phyloP scores from a whole-genome alignment of 2,797 vertebrate genomes.

The Sitta carolinensis region DNA sequence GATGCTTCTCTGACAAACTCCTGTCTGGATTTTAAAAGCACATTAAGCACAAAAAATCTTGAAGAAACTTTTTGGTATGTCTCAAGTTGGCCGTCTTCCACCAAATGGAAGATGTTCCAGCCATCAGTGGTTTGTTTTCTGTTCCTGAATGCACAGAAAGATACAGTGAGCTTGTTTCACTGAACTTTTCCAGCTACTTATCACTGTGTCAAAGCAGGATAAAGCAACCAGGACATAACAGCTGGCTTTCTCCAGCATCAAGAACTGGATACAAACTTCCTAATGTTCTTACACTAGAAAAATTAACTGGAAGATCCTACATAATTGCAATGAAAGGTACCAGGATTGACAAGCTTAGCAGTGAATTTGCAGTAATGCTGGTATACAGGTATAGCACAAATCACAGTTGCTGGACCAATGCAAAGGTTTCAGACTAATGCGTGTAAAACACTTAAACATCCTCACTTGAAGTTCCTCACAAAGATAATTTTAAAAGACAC shows the following conservation, averaged over 20 bases:
- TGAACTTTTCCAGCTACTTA: not conserved
- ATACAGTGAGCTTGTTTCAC: not conserved
- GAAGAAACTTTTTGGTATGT: not conserved
- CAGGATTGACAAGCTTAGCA: not conserved
- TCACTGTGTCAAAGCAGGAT: not conserved
- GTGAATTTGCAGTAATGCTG: not conserved
- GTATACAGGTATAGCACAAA: not conserved
- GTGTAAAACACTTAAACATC: not conserved
- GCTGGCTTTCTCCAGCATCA: not conserved
- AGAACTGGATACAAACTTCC: not conserved
- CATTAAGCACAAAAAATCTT: not conserved
- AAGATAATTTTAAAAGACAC: not conserved
- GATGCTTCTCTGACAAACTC: not conserved
- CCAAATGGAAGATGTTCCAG: not conserved
- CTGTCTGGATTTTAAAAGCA: not conserved
- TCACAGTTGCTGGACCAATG: not conserved
- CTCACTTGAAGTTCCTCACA: not conserved
- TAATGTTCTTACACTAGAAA: not conserved
- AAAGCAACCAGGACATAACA: not conserved
- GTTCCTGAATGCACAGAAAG: not conserved
- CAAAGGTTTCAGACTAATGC: not conserved
- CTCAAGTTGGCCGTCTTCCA: not conserved
- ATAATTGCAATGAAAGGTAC: not conserved
- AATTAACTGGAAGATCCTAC: not conserved
- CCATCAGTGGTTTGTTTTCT: not conserved